phyloP scores from a whole-genome alignment of 2,113 vertebrate species.

The Neodon shergylaensis region DNA sequence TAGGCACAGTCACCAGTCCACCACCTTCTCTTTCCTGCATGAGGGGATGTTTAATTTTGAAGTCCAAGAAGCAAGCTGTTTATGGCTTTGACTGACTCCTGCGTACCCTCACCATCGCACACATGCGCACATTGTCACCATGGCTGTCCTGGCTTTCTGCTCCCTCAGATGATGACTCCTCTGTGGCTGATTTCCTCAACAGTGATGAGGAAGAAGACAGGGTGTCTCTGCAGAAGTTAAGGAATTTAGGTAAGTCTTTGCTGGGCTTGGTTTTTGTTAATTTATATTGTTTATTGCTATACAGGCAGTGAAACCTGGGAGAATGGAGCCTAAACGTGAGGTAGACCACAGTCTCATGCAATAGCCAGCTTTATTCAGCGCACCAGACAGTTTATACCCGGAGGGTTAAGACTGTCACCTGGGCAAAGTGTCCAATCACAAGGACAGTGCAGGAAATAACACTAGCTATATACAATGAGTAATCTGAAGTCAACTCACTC shows the following conservation, averaged over 20 bases:
- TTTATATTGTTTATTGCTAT: neutral
- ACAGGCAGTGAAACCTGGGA: neutral
- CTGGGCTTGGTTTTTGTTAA: constrained; percentile 18
- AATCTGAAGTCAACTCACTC: neutral
- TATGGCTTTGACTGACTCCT: neutral
- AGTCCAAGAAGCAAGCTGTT: neutral
- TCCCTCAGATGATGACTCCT: constrained; percentile 69
- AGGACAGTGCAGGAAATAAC: neutral
- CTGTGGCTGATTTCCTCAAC: constrained; percentile 86
- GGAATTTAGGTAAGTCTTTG: constrained; percentile 88
- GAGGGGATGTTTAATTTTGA: neutral
- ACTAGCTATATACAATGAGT: neutral
- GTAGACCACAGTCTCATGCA: neutral
- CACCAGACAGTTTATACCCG: neutral
- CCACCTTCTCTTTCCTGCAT: neutral
- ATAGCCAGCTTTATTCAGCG: neutral
- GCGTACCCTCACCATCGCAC: neutral
- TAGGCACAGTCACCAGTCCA: neutral
- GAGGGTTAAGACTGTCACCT: too few species aligned
- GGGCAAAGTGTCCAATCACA: neutral
- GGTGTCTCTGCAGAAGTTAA: constrained; percentile 89
- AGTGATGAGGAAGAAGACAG: constrained; percentile 91
- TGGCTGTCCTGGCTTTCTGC: neutral
- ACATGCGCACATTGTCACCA: too few species aligned
- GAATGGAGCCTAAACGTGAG: neutral